A percentile compares a stretch with the other conserved stretches of the same genome.
These are phyloP conservation scores for Phymastichus coffea DNA, from an alignment of 1,140 invertebrate species.

Conservation along the genomic window DNA sequence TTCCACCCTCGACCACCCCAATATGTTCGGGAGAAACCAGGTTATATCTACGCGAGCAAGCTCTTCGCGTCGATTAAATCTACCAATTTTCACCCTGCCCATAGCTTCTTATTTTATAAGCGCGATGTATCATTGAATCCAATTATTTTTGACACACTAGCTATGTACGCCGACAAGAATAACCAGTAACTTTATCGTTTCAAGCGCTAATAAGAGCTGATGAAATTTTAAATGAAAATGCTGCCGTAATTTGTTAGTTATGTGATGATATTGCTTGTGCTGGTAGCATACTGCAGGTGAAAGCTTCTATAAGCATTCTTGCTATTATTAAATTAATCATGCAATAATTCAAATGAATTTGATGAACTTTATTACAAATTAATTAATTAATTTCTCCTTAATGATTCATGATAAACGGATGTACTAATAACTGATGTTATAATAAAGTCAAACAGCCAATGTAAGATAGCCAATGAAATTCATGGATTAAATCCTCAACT, in stretches of 20 bases:
- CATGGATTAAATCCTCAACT: conserved; percentile 16
- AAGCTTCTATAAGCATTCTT: too few species aligned
- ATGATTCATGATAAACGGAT: conserved; percentile 3
- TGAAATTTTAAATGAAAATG: too few species aligned
- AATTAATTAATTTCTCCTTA: conserved; percentile 8
- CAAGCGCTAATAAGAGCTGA: too few species aligned
- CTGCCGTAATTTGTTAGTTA: too few species aligned
- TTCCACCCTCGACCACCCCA: neutral
- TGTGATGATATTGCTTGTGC: too few species aligned
- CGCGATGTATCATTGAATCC: neutral
- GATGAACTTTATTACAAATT: too few species aligned
- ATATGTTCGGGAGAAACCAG: conserved; percentile 2
- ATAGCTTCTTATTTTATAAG: neutral
- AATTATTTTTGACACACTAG: neutral
- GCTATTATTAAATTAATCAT: too few species aligned
- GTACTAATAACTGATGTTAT: neutral
- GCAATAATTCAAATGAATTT: too few species aligned
- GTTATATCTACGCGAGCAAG: too few species aligned
- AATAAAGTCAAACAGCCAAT: conserved; percentile 14
- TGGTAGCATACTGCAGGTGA: too few species aligned
- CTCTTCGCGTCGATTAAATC: neutral
- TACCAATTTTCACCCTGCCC: conserved; percentile 3
- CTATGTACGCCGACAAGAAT: too few species aligned
- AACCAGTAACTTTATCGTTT: too few species aligned
- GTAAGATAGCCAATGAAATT: conserved; percentile 17